Evolutionary conservation across 2,797 vertebrate species (phyloP), one percentile per base, ranked within the genome.

Genomic region (Anguilla pacifica): DNA sequence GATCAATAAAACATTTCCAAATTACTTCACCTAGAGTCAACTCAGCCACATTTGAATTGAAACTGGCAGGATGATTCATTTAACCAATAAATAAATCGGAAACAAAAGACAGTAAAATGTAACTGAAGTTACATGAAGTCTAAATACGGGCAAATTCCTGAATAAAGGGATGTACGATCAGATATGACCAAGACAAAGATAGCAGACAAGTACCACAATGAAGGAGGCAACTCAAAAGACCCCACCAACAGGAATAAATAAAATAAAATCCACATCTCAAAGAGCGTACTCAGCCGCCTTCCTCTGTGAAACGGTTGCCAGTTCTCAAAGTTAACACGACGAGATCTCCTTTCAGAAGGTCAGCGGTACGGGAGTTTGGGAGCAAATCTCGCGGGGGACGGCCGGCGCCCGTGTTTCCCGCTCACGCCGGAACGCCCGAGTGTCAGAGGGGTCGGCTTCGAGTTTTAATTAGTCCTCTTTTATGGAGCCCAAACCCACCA

Each of bases 391-490:
- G 1, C 61, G 13, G 57, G 57, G 6, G 51, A 51, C 55, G 55
- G 10, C 11, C 35, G 55, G 19, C 22, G 6, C 5, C 3, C 19
- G 43, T n/a, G 35, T 49, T 46, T 6, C 9, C 19, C 15, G 7
- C 39, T 46, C 1, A 81, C 9, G 10, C 17, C 1, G 19, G 25
- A 81, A 81, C 25, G 77, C 43, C 22, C 77, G 5, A 1, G 6
- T 7, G 43, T 43, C 25, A 10, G 49, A 51, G 55, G 55, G 83
- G 35, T 0, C 17, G n/a, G 57, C 39, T 84, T 39, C 39, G 19
- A 85, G 11, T n/a, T 81, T 81, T 88, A 79, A 88, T 85, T 39
- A 79, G 17, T 64, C 43, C 70, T 53, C 87, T 57, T 57, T 67
- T 67, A 67, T 53, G 83, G 59, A 35, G 70, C 84, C 87, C 79